A percentile compares a stretch with the other conserved stretches of the same genome.
phyloP scores from a whole-genome alignment of 2,113 vertebrate genomes.

The Cyrtonyx montezumae region DNA sequence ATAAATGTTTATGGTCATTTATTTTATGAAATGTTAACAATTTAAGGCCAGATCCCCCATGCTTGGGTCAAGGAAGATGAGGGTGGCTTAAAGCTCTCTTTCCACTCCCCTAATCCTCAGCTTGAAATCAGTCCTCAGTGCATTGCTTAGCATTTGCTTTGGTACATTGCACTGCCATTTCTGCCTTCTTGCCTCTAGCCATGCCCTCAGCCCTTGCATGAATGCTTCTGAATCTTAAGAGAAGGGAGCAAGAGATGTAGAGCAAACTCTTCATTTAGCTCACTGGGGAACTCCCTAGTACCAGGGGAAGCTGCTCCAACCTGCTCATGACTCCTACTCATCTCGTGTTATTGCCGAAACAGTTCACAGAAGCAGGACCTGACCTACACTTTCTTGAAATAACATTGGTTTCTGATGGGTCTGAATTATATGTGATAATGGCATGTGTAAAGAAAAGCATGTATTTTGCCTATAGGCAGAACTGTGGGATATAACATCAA shows the following conservation, averaged over 20 bases:
- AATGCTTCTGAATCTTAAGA: background rate
- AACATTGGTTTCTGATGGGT: background rate
- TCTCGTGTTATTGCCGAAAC: background rate
- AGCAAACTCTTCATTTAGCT: rapidly evolving
- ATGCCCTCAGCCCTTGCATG: background rate
- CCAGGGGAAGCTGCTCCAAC: background rate
- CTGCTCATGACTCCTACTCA: background rate
- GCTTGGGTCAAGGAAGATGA: background rate
- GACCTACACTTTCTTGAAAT: background rate
- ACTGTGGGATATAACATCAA: background rate
- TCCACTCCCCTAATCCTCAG: background rate
- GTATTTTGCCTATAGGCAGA: background rate
- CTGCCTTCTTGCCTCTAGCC: conserved; percentile 33
- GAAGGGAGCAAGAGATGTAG: background rate
- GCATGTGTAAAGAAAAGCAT: background rate
- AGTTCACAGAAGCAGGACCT: background rate
- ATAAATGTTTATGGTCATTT: conserved; percentile 32
- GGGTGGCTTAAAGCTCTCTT: background rate
- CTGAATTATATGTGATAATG: background rate
- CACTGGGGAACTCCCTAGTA: background rate
- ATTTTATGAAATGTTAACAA: conserved; percentile 40
- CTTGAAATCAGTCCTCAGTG: background rate
- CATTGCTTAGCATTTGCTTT: conserved; percentile 37
- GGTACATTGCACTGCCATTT: background rate
- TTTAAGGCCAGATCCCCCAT: background rate